Evolutionary conservation across 2,113 vertebrate genomes (phyloP), one percentile per base, ranked within the genome.

Genomic region (Anhinga rufa): DNA sequence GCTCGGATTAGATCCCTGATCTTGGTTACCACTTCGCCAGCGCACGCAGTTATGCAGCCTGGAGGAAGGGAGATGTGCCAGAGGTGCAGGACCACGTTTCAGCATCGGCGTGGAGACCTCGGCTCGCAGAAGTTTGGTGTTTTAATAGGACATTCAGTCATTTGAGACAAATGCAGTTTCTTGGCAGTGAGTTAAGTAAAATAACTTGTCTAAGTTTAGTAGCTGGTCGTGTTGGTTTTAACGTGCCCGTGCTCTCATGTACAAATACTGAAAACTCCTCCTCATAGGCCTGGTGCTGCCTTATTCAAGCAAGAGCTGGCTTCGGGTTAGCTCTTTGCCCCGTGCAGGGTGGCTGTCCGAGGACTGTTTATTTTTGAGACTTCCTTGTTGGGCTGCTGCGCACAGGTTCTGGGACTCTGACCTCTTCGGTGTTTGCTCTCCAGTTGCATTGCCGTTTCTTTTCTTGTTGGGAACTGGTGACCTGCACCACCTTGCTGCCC

Each of bases 181-280:
- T 49, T 52, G 70, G 34, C 65, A 55, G 18, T 5, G 22, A 18
- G 14, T 15, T 4, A 1, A 44, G 52, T 25, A 9, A 8, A 84
- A 51, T 6, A 8, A 4, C 31, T 18, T 31, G 49, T 44, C 22
- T 15, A 4, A 58, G 55, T 54, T 15, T 1, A 51, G 81, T 40
- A 48, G 62, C 12, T 36, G 57, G 51, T 14, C 4, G 2, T 1
- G 7, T 8, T 40, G 61, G 7, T 13, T 65, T 13, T 15, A 40
- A 28, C 6, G 0, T 3, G 11, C 7, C 60, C 17, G 0, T 3
- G 60, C 15, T 55, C 10, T 31, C 36, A 7, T 13, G 6, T 9
- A 3, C 44, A 14, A 13, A 1, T 29, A 7, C 28, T 31, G 52
- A 10, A 2, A 19, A 3, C 65, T 51, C 6, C 32, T 57, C 42